A percentile compares a stretch with the other conserved stretches of the same genome.
Evolutionary conservation across 2,888 invertebrate genomes (phyloP).

Genomic region (Euproctis similis): DNA sequence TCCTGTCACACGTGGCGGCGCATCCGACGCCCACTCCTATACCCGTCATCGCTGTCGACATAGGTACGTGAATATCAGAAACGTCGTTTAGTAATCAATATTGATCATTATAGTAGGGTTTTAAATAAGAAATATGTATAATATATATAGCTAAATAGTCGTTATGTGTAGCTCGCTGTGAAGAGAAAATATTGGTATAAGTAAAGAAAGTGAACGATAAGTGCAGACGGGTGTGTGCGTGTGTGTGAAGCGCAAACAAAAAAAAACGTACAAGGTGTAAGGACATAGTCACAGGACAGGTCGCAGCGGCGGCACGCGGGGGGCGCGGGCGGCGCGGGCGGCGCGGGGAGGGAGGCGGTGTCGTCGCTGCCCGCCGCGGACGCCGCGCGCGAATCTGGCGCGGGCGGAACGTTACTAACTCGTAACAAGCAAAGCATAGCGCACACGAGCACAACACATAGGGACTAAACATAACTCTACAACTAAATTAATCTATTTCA

Average conservation of each 20-base stretch:
- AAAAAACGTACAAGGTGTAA: slow-evolving; percentile 4
- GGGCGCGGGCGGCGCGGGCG: slow-evolving; percentile 28
- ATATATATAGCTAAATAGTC: no score
- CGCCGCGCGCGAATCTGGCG: slow-evolving; percentile 27
- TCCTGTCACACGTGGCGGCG: slow-evolving; percentile 50
- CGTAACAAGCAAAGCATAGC: no score
- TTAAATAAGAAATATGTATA: no score
- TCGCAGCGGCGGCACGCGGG: slow-evolving; percentile 28
- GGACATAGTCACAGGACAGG: slow-evolving; percentile 10
- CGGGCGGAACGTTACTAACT: no score
- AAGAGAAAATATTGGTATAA: background rate
- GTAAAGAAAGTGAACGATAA: slow-evolving; percentile 3
- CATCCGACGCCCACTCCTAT: slow-evolving; percentile 51
- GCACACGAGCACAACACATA: no score
- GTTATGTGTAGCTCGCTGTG: no score
- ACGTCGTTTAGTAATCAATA: no score
- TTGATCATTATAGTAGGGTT: no score
- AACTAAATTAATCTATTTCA: no score
- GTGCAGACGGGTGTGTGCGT: no score
- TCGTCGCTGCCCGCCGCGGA: slow-evolving; percentile 48
- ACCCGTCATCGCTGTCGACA: slow-evolving; percentile 67
- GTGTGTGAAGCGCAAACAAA: background rate
- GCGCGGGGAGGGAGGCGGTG: slow-evolving; percentile 40
- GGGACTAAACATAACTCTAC: no score
- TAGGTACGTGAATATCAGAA: no score